Conservation (phyloP, 1,140 invertebrate genomes). For the Phenacoccus solenopsis region DNA sequence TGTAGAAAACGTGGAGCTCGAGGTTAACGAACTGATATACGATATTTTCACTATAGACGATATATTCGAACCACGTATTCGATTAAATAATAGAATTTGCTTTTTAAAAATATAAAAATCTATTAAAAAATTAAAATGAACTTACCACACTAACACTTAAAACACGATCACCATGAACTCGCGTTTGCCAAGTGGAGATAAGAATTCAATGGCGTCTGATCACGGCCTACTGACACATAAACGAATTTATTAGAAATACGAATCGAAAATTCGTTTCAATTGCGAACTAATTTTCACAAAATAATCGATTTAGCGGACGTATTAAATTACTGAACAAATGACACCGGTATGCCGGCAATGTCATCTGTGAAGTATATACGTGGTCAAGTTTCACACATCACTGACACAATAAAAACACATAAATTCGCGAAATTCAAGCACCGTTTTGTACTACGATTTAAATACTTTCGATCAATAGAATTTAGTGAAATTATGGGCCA, state of each 20-base stretch:
- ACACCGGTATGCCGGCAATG: background rate
- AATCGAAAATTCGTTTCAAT: background rate
- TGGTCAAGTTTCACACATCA: background rate
- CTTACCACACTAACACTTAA: background rate
- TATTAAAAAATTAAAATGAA: too few species aligned
- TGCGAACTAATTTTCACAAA: background rate
- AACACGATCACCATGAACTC: background rate
- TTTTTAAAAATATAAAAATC: too few species aligned
- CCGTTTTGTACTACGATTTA: background rate
- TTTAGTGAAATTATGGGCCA: background rate
- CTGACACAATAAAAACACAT: background rate
- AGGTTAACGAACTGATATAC: background rate
- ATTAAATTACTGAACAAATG: background rate
- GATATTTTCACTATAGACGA: background rate
- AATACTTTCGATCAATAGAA: background rate
- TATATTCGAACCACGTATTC: background rate
- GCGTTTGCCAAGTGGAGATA: background rate
- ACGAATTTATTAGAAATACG: background rate
- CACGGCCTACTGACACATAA: background rate
- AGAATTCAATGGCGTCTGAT: conserved; percentile 1
- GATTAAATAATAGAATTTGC: too few species aligned
- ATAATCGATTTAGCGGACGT: background rate
- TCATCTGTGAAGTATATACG: background rate
- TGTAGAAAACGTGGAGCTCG: background rate
- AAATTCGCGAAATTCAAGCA: background rate